Evolutionary conservation across 2,797 vertebrate species (phyloP).

Genomic region (Pithecia hirsuta): DNA sequence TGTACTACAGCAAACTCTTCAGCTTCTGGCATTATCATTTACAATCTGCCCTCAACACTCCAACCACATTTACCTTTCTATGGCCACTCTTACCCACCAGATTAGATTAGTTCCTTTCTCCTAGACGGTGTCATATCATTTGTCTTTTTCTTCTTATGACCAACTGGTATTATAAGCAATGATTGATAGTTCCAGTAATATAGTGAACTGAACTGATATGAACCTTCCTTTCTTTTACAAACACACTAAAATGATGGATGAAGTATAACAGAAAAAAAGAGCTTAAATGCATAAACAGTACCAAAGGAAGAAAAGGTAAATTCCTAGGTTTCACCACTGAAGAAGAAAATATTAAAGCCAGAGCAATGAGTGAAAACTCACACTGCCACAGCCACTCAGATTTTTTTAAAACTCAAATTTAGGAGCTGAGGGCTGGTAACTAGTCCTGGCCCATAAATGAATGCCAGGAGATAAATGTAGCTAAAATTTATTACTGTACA

Average conservation of each 20-base stretch:
- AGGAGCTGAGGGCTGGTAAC: neutral
- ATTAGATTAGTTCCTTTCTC: neutral
- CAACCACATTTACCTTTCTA: neutral
- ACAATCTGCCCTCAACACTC: neutral
- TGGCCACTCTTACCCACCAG: neutral
- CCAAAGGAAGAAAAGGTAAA: neutral
- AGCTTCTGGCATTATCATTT: neutral
- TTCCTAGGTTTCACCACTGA: neutral
- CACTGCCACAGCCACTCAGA: neutral
- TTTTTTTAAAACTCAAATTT: neutral
- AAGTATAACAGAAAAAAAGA: neutral
- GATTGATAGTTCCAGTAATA: neutral
- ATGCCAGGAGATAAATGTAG: neutral
- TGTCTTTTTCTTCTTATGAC: neutral
- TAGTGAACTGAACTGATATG: neutral
- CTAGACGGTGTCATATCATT: neutral
- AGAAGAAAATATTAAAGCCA: neutral
- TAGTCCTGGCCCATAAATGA: neutral
- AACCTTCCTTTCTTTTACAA: neutral
- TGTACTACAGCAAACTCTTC: neutral
- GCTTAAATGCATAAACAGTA: neutral
- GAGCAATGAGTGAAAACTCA: neutral
- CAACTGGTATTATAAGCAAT: neutral
- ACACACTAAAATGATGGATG: neutral
- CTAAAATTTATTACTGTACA: neutral